phyloP scores from a whole-genome alignment of 2,113 vertebrate species.

The Coturnix japonica region DNA sequence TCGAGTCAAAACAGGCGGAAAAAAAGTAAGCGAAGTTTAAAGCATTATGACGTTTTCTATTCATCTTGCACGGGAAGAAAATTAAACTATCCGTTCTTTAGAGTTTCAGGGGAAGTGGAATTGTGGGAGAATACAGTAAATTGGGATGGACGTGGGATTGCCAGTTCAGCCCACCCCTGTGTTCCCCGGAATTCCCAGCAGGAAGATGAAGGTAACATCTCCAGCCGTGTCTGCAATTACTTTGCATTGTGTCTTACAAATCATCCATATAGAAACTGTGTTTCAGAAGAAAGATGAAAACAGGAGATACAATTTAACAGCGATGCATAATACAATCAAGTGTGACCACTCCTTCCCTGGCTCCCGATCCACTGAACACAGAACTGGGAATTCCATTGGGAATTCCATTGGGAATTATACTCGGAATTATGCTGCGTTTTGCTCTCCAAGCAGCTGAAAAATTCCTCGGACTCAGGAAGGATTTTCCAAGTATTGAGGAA shows the following conservation, averaged over 20 bases:
- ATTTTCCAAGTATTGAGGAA: background rate
- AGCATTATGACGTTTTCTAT: background rate
- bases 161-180: background rate
- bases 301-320: background rate
- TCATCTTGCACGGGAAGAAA: background rate
- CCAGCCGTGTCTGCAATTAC: background rate
- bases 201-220: background rate
- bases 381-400: background rate
- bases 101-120: background rate
- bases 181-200: background rate
- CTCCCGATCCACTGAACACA: background rate
- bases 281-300: background rate
- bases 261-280: background rate
- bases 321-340: background rate
- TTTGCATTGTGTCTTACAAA: background rate
- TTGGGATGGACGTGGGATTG: background rate
- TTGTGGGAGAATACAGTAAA: background rate
- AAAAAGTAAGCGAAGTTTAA: background rate
- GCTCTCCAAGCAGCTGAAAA: background rate
- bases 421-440: background rate
- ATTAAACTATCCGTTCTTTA: background rate
- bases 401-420: no score
- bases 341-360: background rate
- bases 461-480: background rate
- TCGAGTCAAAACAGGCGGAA: background rate